These are phyloP conservation scores for Leucoptera coffeella DNA, from an alignment of 2,888 invertebrate species.

Conservation along the genomic window DNA sequence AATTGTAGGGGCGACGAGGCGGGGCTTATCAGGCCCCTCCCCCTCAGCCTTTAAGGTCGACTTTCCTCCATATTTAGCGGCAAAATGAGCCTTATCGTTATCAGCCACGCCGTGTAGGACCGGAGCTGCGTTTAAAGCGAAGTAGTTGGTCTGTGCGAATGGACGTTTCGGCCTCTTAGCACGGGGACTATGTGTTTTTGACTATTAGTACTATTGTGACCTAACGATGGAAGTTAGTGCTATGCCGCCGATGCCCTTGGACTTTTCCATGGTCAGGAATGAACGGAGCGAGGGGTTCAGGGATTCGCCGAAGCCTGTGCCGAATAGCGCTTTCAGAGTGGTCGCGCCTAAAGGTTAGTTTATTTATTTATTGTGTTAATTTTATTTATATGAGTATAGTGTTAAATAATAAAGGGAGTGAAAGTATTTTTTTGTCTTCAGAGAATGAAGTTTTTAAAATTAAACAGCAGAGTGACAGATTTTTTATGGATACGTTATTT, in stretches of 20 bases:
- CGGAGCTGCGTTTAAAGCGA: too few relatives aligned
- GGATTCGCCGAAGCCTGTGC: constrained; percentile 35
- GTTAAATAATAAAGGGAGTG: too few relatives aligned
- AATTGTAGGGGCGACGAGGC: constrained; percentile 24
- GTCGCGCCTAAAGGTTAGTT: constrained; percentile 59
- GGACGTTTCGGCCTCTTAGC: constrained; percentile 1
- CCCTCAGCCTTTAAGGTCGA: too few relatives aligned
- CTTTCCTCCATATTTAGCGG: too few relatives aligned
- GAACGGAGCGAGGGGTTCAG: constrained; percentile 26
- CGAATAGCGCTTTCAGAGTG: constrained; percentile 59
- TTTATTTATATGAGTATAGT: not conserved
- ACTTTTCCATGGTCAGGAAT: constrained; percentile 57
- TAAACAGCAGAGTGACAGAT: too few relatives aligned
- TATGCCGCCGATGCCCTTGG: constrained; percentile 58
- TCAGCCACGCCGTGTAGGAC: too few relatives aligned
- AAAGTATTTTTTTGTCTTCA: too few relatives aligned
- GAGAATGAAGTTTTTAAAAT: too few relatives aligned
- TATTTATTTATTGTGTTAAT: not conserved
- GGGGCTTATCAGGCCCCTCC: constrained; percentile 22
- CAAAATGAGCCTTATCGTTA: too few relatives aligned
- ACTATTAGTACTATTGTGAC: constrained; percentile 4
- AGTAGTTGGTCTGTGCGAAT: too few relatives aligned
- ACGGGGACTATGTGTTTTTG: constrained; percentile 9
- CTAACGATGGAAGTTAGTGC: constrained; percentile 58
- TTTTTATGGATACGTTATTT: too few relatives aligned